A percentile compares a stretch with the other conserved stretches of the same genome.
Conservation (phyloP, 2,888 invertebrate species). For the Apodemia hepburni region DNA sequence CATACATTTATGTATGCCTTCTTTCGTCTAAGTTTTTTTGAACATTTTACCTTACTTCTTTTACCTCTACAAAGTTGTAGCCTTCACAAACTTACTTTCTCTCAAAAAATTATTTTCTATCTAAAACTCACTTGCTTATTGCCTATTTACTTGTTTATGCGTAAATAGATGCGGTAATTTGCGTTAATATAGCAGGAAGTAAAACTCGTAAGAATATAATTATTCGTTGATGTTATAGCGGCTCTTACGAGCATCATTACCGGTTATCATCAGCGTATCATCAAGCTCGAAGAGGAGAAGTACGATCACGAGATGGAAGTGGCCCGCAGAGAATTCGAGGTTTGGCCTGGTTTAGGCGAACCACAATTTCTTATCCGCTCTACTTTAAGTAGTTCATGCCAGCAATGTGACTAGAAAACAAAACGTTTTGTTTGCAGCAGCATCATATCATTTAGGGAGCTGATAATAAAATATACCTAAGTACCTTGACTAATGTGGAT, state of each 20-base stretch:
- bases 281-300: slow-evolving; percentile 93
- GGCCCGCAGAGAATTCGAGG: slow-evolving; percentile 97
- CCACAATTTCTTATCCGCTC: slow-evolving; percentile 58
- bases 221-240: slow-evolving; percentile 78
- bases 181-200: slow-evolving; percentile 34
- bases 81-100: slow-evolving; percentile 55
- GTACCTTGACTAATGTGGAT: slow-evolving; percentile 73
- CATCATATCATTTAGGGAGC: slow-evolving; percentile 60
- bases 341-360: slow-evolving; percentile 81
- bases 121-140: slow-evolving; percentile 59
- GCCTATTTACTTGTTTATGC: slow-evolving; percentile 43
- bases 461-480: slow-evolving; percentile 59
- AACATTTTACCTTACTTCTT: slow-evolving; percentile 52
- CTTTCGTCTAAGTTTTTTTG: slow-evolving; percentile 44
- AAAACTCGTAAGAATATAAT: slow-evolving; percentile 56
- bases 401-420: slow-evolving; percentile 71
- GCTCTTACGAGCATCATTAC: slow-evolving; percentile 85
- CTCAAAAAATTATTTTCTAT: slow-evolving; percentile 51
- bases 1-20: slow-evolving; percentile 39
- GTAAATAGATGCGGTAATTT: slow-evolving; percentile 39
- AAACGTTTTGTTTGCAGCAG: slow-evolving; percentile 70
- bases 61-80: slow-evolving; percentile 49
- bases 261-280: slow-evolving; percentile 91
- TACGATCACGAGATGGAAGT: slow-evolving; percentile 99
- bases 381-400: slow-evolving; percentile 72